Evolutionary conservation across 2,888 invertebrate genomes (phyloP), one percentile per base, ranked within the genome.

Genomic region (Miltochrista miniata): DNA sequence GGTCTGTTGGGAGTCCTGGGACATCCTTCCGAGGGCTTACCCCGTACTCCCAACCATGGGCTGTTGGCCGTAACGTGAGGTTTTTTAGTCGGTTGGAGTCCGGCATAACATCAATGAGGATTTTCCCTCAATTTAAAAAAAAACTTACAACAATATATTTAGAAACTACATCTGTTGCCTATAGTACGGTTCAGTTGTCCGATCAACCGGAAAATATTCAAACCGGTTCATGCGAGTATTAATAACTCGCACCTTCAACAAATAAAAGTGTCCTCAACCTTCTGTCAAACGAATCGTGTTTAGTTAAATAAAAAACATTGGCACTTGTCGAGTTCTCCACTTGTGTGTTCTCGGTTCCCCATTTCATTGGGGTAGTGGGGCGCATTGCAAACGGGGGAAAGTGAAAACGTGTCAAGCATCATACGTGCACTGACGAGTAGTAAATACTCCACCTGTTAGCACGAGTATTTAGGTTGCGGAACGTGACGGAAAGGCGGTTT

Each of bases 351-450:
- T 45, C 51, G 40, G 45, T 45, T 50, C 18, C 35, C 46, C 8
- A 49, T 50, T 54, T 56, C 59, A 54, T 56, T 52, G 51, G 70
- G 64, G 52, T 60, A 64, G 54, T 61, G 48, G 67, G 58, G 41
- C 62, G 51, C 33, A 18, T 45, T 37, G 48, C 41, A 42, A 51
- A 45, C 24, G 40, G 39, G 47, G 43, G 45, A 54, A 51, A 56
- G 54, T 85, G 81, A 79, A 88, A 89, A 80, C 80, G 77, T 88
- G 89, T 89, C 89, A 89, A 90, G 88, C 79, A 74, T 51, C 68
- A 56, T 54, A 56, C 48, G 13, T 35, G 48, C 36, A 24, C 34
- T 53, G 48, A 48, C 52, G 64, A 69, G 61, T 57, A 56, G 59
- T 68, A 70, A 69, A 71, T 69, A 70, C 67, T 69, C 56, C 58